Conservation (phyloP, 2,797 vertebrate species). For the Serranus cabrilla region DNA sequence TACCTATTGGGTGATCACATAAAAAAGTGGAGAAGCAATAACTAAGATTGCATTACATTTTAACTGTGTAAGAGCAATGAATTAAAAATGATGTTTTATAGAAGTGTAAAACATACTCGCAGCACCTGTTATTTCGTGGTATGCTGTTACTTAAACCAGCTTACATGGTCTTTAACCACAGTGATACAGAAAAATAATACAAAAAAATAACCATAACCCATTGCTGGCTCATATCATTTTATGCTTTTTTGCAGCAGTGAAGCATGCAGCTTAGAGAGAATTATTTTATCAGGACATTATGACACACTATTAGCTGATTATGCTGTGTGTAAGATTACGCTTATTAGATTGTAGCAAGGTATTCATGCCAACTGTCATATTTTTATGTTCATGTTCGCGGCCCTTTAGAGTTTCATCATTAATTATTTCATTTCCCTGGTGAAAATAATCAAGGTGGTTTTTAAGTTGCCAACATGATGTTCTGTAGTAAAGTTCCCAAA, state of each 20-base stretch:
- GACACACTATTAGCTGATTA: neutral
- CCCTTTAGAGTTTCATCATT: slow-evolving; percentile 1
- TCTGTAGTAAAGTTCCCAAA: slow-evolving; percentile 23
- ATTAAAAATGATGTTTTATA: slow-evolving; percentile 26
- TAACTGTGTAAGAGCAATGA: slow-evolving; percentile 6
- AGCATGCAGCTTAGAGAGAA: too few species aligned
- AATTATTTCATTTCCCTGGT: slow-evolving; percentile 3
- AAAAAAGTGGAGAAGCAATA: slow-evolving; percentile 4
- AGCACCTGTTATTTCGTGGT: slow-evolving; percentile 1
- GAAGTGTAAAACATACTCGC: neutral
- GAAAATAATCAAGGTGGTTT: slow-evolving; percentile 11
- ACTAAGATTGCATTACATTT: slow-evolving; percentile 4
- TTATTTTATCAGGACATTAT: too few species aligned
- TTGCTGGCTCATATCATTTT: too few species aligned
- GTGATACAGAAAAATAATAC: too few species aligned
- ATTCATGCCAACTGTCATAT: neutral
- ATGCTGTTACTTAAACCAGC: slow-evolving; percentile 3
- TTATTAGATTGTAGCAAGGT: neutral
- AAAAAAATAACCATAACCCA: too few species aligned
- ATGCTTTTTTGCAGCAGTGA: too few species aligned
- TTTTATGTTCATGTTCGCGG: neutral
- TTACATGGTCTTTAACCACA: slow-evolving; percentile 1
- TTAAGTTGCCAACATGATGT: neutral
- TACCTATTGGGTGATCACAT: slow-evolving; percentile 17
- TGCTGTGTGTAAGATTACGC: neutral